Evolutionary conservation across 2,797 vertebrate genomes (phyloP), one percentile per base, ranked within the genome.

Genomic region (Danio tinwini): DNA sequence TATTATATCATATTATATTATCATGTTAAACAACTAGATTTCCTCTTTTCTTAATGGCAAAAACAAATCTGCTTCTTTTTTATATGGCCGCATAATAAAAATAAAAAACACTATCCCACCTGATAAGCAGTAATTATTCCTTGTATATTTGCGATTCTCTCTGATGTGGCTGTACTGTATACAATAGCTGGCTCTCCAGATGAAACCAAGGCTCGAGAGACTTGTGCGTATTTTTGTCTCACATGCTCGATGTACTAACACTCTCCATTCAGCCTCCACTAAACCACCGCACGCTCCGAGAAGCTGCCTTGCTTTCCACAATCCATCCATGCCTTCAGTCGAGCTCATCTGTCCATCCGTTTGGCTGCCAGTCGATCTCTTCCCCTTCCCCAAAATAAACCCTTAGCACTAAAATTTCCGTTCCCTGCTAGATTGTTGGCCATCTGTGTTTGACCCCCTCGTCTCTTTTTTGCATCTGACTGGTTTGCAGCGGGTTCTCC

Each of bases 401-500:
- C 91, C 92, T 13, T 76, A 84, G 82, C 21, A 52, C 75, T 74
- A 86, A 82, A 71, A 75, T 83, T 82, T 83, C 81, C 90, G 92
- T 93, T 11, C 76, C 85, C 85, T 76, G 68, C 52, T 81, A 82
- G 83, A 77, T 83, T 68, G 49, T 85, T 81, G 80, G 83, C 70
- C 78, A 83, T 82, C 85, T 76, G 83, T 86, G 81, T 83, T 76
- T 89, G 86, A 88, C 89, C 86, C 89, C 86, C 86, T 73, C 79
- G 39, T 85, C 84, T 88, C 83, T 88, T 77, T 85, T 87, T 85
- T 87, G 85, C 85, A 83, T 88, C 82, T 87, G 87, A 85, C 85
- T 80, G 87, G 85, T 85, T 97, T 97, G 93, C 97, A 99, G 98
- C 96, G 97, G 96, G 92, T 95, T 95, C 96, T 98, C 90, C 96